phyloP scores from a whole-genome alignment of 2,113 vertebrate genomes.

The Balaeniceps rex region DNA sequence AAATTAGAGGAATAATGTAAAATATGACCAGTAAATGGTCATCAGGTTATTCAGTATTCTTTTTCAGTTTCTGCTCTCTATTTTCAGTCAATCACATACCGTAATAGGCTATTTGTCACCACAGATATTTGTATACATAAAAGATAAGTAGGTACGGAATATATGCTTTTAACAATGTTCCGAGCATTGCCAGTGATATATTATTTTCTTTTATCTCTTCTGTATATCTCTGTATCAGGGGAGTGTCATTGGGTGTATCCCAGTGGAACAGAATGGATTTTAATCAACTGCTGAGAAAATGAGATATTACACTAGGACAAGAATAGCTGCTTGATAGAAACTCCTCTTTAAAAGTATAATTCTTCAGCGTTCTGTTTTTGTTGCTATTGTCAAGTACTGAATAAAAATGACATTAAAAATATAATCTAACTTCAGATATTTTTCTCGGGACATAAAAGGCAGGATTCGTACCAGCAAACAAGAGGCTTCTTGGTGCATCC shows the following conservation, averaged over 20 bases:
- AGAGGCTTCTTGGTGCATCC: background rate
- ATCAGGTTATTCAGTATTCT: background rate
- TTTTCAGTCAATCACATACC: conserved; percentile 26
- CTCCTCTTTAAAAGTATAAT: conserved; percentile 24
- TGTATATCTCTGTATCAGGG: conserved; percentile 10
- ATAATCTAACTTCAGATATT: background rate
- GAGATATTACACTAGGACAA: background rate
- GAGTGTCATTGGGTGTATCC: conserved; percentile 31
- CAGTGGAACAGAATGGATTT: conserved; percentile 40
- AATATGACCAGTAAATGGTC: background rate
- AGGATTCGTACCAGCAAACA: background rate
- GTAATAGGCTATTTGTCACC: conserved; percentile 23
- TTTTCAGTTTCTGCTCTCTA: background rate
- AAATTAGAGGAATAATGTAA: background rate
- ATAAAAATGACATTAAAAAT: conserved; percentile 37
- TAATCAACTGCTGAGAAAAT: conserved; percentile 60
- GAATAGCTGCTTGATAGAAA: conserved; percentile 32
- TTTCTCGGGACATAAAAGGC: background rate
- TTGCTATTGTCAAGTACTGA: background rate
- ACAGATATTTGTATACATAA: conserved; percentile 18
- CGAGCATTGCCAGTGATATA: background rate
- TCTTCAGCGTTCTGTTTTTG: background rate
- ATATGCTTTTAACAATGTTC: conserved; percentile 3
- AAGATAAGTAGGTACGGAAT: conserved; percentile 24
- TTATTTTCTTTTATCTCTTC: conserved; percentile 56